phyloP scores from a whole-genome alignment of 2,888 invertebrate species.

The Pterobdella sp. region DNA sequence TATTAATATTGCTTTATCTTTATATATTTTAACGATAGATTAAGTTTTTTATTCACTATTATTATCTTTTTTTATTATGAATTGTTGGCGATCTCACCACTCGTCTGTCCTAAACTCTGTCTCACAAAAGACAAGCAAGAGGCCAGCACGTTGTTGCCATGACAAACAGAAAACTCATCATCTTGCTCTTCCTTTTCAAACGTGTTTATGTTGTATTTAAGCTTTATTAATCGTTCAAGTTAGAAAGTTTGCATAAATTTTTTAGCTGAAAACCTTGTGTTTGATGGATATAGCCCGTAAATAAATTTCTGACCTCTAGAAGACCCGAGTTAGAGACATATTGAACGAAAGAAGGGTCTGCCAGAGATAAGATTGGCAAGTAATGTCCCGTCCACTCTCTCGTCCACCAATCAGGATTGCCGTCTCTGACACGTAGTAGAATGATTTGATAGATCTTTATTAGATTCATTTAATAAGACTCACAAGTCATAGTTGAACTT shows the following conservation, averaged over 20 bases:
- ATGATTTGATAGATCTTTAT: background rate
- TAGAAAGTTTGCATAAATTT: background rate
- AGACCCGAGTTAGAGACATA: constrained; percentile 16
- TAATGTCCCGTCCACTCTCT: constrained; percentile 27
- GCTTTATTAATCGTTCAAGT: background rate
- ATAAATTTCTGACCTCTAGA: too few relatives aligned
- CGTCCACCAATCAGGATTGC: constrained; percentile 23
- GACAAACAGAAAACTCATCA: background rate
- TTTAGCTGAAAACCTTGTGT: too few relatives aligned
- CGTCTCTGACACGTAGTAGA: background rate
- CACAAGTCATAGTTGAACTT: constrained; percentile 41
- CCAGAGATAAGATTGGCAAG: constrained; percentile 19
- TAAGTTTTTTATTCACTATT: too few relatives aligned
- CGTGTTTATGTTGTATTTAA: background rate
- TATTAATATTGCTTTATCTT: too few relatives aligned
- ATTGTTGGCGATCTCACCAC: too few relatives aligned
- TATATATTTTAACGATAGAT: too few relatives aligned
- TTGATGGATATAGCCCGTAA: too few relatives aligned
- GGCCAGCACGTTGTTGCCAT: constrained; percentile 11
- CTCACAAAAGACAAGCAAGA: constrained; percentile 21
- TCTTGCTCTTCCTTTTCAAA: background rate
- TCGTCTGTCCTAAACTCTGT: constrained; percentile 13
- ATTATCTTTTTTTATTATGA: too few relatives aligned
- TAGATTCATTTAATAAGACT: background rate
- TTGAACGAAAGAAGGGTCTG: constrained; percentile 20